Evolutionary conservation across 2,888 invertebrate genomes (phyloP), one percentile per base, ranked within the genome.

Genomic region (Drymonia ruficornis): DNA sequence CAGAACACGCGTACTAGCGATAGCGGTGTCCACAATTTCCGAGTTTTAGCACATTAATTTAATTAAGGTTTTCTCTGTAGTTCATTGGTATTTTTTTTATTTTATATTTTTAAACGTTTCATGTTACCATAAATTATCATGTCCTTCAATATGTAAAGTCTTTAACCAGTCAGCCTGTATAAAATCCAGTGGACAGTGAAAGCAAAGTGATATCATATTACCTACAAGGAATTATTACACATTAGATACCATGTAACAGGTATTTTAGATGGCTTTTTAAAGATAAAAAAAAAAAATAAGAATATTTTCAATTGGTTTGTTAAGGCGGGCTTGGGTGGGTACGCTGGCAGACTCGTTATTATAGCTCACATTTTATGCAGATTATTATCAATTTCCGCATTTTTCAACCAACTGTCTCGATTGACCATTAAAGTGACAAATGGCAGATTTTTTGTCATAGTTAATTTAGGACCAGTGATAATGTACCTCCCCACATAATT

Each of bases 281-380:
- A 49, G 28, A 23, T 15, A n/a, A n/a, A 28, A 31, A 31, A 50
- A 34, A 40, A 50, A 1, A 38, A 11, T n/a, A 42, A 19, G 19
- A 19, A 19, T 19, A 9, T 43, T 12, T 43, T 19, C 43, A 19
- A 43, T 43, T 43, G 43, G 42, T 42, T 18, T 42, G 8, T 42
- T 42, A 16, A 8, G 8, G 43, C 19, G 43, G 13, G 11, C 43
- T 43, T 19, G 13, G 43, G 43, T 64, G 62, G 53, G 31, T 55
- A 53, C 51, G 46, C 44, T 36, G 34, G 38, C 61, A 48, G 23
- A 52, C 55, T 61, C 61, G 58, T 65, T 58, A 55, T 64, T 56
- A 58, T 55, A 55, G 55, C 29, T 58, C 44, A 45, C 55, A 61
- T 55, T 55, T 34, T 55, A 56, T 57, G 52, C 36, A 49, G 48